phyloP scores from a whole-genome alignment of 2,888 invertebrate species.

The Scaptomyza parva region DNA sequence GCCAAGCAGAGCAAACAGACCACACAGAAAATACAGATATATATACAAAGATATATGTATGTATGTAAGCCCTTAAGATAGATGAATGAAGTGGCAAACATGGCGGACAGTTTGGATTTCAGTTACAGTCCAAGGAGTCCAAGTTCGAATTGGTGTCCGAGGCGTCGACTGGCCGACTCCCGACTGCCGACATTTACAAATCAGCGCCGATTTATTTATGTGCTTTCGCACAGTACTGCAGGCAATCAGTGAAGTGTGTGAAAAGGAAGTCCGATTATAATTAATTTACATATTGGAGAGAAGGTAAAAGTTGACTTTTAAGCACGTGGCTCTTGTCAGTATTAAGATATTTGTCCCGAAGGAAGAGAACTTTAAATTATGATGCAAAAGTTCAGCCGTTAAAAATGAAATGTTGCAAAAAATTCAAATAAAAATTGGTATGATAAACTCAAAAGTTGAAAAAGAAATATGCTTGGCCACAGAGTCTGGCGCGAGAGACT shows the following conservation, averaged over 20 bases:
- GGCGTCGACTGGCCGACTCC: slow-evolving; percentile 62
- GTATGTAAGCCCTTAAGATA: slow-evolving; percentile 71
- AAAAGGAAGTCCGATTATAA: slow-evolving; percentile 26
- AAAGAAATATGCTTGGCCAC: slow-evolving; percentile 6
- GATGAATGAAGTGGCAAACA: slow-evolving; percentile 79
- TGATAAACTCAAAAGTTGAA: slow-evolving; percentile 45
- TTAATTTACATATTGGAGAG: slow-evolving; percentile 48
- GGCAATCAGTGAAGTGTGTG: slow-evolving; percentile 8
- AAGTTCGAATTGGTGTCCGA: slow-evolving; percentile 19
- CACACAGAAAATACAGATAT: background rate
- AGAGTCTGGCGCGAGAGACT: slow-evolving; percentile 54
- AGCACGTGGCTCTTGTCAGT: slow-evolving; percentile 45
- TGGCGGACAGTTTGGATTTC: slow-evolving; percentile 63
- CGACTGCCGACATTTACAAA: slow-evolving; percentile 72
- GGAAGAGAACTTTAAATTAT: slow-evolving; percentile 53
- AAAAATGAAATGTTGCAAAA: slow-evolving; percentile 78
- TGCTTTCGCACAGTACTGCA: slow-evolving; percentile 10
- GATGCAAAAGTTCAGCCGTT: slow-evolving; percentile 75
- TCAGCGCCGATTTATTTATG: slow-evolving; percentile 72
- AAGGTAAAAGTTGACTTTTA: slow-evolving; percentile 13
- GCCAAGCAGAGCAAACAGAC: slow-evolving; percentile 26
- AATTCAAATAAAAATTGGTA: slow-evolving; percentile 65
- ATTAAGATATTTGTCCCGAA: slow-evolving; percentile 44
- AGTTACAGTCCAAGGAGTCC: slow-evolving; percentile 30
- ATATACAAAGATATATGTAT: slow-evolving; percentile 2